Evolutionary conservation across 1,140 invertebrate species (phyloP), one percentile per base, ranked within the genome.

Genomic region (Pseudomyrmex dendroicus): DNA sequence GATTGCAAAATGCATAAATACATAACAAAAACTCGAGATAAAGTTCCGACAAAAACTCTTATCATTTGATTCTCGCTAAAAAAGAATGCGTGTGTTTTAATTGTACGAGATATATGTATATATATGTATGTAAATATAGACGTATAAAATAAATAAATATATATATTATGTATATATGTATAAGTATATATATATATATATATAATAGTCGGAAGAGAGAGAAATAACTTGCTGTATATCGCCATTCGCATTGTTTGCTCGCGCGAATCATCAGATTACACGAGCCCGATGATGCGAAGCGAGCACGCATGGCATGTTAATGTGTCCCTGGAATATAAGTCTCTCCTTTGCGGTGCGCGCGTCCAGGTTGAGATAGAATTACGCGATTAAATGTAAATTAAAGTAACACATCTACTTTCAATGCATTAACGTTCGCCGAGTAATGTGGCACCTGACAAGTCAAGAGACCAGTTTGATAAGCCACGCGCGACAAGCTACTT

Each of bases 401-500:
- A 80, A 50, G 22, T 80, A 59, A 61, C 66, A 61, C 66, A 72
- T 70, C 72, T 13, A 20, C 54, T 72, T 73, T 85, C 86, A 72
- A 85, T 57, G 73, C 84, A 80, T 82, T 83, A 88, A 82, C 46
- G 70, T 76, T 77, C 73, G 64, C 86, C 62, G 76, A 77, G 68
- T 85, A 68, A 74, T 57, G 74, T 52, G 82, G 57, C 87, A 86
- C 88, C 88, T 84, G 87, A 86, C 72, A 86, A 35, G 82, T 64
- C 87, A 82, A 35, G 35, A 35, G 73, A 86, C 74, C 84, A 82
- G 61, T 50, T 64, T 86, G 70, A 88, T 78, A 63, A 89, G 86
- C 62, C 78, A 83, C 83, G 73, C 86, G 73, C 82, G 61, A 80
- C 64, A 67, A 35, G 73, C 77, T 73, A 85, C 66, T 66, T 78